These are phyloP conservation scores for Cheirogaleus major DNA, from an alignment of 2,797 vertebrate genomes.

Conservation along the genomic window DNA sequence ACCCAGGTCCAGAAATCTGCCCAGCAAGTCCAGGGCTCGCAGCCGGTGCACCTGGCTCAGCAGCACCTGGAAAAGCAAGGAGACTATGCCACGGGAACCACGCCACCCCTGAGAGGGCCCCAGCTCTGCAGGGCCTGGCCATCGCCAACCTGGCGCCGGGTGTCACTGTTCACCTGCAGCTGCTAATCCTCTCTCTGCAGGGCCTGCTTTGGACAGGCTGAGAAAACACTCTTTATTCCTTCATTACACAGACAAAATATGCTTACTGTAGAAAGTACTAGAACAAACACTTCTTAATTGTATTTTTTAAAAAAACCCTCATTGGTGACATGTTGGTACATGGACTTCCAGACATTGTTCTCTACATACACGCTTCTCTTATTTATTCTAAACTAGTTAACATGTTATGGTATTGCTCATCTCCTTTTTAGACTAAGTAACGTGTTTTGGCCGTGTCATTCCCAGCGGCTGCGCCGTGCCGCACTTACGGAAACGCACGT, in stretches of 20 bases:
- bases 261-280: neutral
- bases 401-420: rapidly evolving
- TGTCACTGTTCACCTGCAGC: rapidly evolving
- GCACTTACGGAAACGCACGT: neutral
- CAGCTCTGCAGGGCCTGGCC: neutral
- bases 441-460: rapidly evolving
- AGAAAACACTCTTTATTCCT: neutral
- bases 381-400: neutral
- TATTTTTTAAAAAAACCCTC: neutral
- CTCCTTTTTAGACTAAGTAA: neutral
- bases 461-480: rapidly evolving
- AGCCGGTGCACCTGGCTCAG: conserved; percentile 98
- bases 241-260: neutral
- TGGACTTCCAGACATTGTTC: neutral
- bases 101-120: rapidly evolving
- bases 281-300: neutral
- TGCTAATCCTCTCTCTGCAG: neutral
- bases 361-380: neutral
- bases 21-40: conserved; percentile 95
- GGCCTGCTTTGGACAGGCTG: neutral
- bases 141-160: rapidly evolving
- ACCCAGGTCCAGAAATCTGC: conserved; percentile 97
- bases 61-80: conserved; percentile 89
- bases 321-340: neutral
- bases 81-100: neutral